Conservation (phyloP, 2,888 invertebrate species). For the Dromius quadrimaculatus region DNA sequence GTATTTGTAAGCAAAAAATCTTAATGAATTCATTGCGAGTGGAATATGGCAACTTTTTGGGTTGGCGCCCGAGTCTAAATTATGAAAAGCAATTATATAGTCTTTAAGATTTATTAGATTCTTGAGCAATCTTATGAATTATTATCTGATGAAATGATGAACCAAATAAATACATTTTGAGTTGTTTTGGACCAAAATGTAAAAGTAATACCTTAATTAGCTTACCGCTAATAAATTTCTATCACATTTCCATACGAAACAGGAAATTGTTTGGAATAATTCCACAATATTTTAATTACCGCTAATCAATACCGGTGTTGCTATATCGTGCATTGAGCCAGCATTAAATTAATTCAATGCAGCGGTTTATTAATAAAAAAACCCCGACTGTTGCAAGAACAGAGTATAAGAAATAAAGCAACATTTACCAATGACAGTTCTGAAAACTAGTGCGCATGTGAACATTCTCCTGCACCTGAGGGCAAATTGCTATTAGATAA, state of each 20-base stretch:
- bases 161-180: too few species aligned
- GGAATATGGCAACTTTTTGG: too few species aligned
- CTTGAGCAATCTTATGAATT: too few species aligned
- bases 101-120: too few species aligned
- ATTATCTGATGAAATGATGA: too few species aligned
- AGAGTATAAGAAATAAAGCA: neutral
- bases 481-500: neutral
- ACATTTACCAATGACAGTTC: neutral
- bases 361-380: slow-evolving; percentile 1
- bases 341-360: neutral
- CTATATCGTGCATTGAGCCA: neutral
- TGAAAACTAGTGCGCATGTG: neutral
- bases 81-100: too few species aligned
- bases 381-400: neutral
- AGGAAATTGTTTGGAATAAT: slow-evolving; percentile 7
- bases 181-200: too few species aligned
- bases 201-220: too few species aligned
- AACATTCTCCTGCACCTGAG: neutral
- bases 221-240: slow-evolving; percentile 2
- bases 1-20: too few species aligned
- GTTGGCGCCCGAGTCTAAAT: too few species aligned
- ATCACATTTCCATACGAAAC: slow-evolving; percentile 1
- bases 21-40: too few species aligned
- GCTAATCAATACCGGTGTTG: slow-evolving; percentile 1
- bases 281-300: slow-evolving; percentile 11